phyloP scores from a whole-genome alignment of 2,797 vertebrate genomes.

The Manis pentadactyla region DNA sequence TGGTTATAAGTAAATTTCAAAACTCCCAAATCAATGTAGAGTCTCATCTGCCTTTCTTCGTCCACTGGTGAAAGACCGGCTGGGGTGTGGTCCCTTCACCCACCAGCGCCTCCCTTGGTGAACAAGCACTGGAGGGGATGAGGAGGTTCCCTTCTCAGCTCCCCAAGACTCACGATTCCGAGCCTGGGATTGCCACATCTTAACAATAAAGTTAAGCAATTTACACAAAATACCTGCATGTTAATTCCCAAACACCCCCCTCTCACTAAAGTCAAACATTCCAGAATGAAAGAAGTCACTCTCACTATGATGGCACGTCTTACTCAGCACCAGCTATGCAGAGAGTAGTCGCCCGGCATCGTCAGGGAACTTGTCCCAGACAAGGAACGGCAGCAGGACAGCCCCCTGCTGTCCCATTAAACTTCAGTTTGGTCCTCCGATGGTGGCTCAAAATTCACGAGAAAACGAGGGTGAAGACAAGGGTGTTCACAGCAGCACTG shows the following conservation, averaged over 20 bases:
- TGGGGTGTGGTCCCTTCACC: accelerated
- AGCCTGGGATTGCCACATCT: neutral
- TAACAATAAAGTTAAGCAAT: neutral
- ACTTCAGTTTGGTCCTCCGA: accelerated
- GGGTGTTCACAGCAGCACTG: too few species aligned
- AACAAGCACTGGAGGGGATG: neutral
- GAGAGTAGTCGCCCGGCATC: too few species aligned
- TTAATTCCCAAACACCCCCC: neutral
- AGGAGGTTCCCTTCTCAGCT: neutral
- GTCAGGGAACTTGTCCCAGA: too few species aligned
- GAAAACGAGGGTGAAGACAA: neutral
- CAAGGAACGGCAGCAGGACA: accelerated
- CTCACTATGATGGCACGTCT: neutral
- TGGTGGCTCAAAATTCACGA: accelerated
- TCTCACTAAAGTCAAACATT: neutral
- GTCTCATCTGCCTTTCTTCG: neutral
- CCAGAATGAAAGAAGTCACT: neutral
- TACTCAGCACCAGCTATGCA: accelerated
- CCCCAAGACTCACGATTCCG: neutral
- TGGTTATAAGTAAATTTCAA: neutral
- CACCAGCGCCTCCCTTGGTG: neutral
- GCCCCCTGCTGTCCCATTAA: accelerated
- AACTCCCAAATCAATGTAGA: neutral
- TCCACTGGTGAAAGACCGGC: neutral
- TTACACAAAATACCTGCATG: neutral